These are phyloP conservation scores for Netelia virgata DNA, from an alignment of 2,888 invertebrate species.

Conservation along the genomic window DNA sequence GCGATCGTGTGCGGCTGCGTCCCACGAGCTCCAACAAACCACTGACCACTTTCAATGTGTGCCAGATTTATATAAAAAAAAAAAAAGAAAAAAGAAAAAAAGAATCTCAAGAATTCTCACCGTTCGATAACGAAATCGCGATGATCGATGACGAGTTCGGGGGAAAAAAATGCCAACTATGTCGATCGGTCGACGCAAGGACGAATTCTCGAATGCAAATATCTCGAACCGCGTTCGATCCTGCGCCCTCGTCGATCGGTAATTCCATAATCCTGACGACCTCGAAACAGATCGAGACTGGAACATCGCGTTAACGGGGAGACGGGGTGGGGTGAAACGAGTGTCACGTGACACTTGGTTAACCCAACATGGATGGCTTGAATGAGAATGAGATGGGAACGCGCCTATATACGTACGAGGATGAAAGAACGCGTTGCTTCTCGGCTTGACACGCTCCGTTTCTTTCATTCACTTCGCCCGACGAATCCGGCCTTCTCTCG, in stretches of 20 bases:
- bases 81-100: too few species aligned
- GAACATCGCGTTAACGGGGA: neutral
- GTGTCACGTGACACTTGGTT: conserved; percentile 10
- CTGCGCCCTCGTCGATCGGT: neutral
- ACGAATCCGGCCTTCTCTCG: conserved; percentile 28
- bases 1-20: neutral
- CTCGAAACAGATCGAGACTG: conserved; percentile 39
- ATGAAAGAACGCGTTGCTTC: conserved; percentile 21
- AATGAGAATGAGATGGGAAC: conserved; percentile 38
- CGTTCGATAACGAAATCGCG: too few species aligned
- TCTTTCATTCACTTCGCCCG: conserved; percentile 38
- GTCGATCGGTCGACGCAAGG: neutral
- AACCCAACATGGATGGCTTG: conserved; percentile 7
- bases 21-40: neutral
- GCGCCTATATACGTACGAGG: neutral
- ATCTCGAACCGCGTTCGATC: neutral
- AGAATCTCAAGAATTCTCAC: too few species aligned
- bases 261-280: conserved; percentile 47
- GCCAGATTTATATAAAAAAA: neutral
- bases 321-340: neutral
- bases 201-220: conserved; percentile 1
- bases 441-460: conserved; percentile 59
- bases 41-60: conserved; percentile 6
- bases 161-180: too few species aligned
- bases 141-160: neutral